Conservation (phyloP, 1,140 invertebrate species). For the Brachystomella parvula region DNA sequence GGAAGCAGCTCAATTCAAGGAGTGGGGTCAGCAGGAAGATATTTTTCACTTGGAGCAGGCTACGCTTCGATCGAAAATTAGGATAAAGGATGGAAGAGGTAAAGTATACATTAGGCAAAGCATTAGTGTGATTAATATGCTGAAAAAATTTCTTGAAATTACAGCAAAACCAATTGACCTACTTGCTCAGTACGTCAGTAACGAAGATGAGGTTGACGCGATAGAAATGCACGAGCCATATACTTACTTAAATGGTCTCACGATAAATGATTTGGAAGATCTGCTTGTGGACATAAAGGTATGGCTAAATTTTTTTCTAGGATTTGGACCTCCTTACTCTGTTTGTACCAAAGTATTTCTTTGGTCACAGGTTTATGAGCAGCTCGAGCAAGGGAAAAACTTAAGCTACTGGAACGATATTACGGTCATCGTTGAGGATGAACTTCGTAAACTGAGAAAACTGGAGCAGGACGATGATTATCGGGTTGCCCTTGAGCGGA, state of each 20-base stretch:
- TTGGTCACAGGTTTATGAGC: slow-evolving; percentile 59
- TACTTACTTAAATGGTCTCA: slow-evolving; percentile 85
- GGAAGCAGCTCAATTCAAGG: slow-evolving; percentile 87
- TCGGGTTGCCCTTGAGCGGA: slow-evolving; percentile 56
- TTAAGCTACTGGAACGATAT: slow-evolving; percentile 95
- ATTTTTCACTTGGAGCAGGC: slow-evolving; percentile 86
- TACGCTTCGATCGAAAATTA: slow-evolving; percentile 77
- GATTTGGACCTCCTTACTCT: too few species aligned
- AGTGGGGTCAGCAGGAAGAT: slow-evolving; percentile 92
- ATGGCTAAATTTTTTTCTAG: slow-evolving; percentile 44
- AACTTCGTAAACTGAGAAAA: slow-evolving; percentile 78
- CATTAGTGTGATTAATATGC: slow-evolving; percentile 28
- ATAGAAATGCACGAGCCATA: slow-evolving; percentile 98
- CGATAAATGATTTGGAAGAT: slow-evolving; percentile 91
- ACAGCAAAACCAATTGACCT: slow-evolving; percentile 95
- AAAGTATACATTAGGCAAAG: slow-evolving; percentile 28
- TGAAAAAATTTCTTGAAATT: slow-evolving; percentile 6
- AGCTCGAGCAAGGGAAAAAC: slow-evolving; percentile 76
- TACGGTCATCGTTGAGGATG: slow-evolving; percentile 90
- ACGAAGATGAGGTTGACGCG: slow-evolving; percentile 81
- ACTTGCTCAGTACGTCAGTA: slow-evolving; percentile 90
- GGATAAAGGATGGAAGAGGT: slow-evolving; percentile 85
- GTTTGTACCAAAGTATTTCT: slow-evolving; percentile 4
- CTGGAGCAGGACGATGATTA: slow-evolving; percentile 56
- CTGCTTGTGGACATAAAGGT: slow-evolving; percentile 92